Base-by-base conservation (phyloP, 2,888 invertebrate species). In the Diarsia rubi region DNA sequence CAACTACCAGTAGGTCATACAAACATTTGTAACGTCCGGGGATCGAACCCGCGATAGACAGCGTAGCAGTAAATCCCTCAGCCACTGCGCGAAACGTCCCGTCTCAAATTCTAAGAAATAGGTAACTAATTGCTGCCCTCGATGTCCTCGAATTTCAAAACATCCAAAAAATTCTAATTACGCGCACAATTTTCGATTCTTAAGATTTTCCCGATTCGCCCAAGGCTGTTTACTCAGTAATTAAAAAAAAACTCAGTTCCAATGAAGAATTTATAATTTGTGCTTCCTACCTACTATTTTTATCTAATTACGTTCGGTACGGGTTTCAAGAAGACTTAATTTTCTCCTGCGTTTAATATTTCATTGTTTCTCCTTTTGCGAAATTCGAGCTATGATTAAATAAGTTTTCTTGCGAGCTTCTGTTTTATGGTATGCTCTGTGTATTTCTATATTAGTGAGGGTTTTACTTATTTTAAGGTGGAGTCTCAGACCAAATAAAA, bases 241-340 rank as follows among this genome's bases (percentile, higher is more conserved):
- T 82, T 69, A 37, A 81, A 69, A 75, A 74, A 68, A 73, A 71
- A 37, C 62, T 45, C 63, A 71, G 59, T 54, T 65, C 63, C 62
- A 47, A 45, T 62, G 24, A 57, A 69, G 65, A 74, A 81, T 59
- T 83, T 70, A 72, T 19, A 57, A 78, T 71, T 71, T 71, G 19
- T 75, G 63, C 63, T 77, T 59, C 52, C 70, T 65, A 52, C 44
- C 63, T 64, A 27, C 68, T 67, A 72, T 69, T 79, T 75, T 42
- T 44, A 27, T 74, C 60, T 79, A 83, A 86, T 87, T 82, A 83
- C 65, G 70, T 85, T 71, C 37, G 60, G 54, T 60, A 75, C 21
- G 64, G 64, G 64, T 66, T 78, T 70, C 70, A 37, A 84, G 69
- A 75, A 63, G 69, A 69, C 69, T 77, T 75, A 47, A 75, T 79